Evolutionary conservation across 2,888 invertebrate genomes (phyloP), one percentile per base, ranked within the genome.

Genomic region (Fissipunctia ypsillon): DNA sequence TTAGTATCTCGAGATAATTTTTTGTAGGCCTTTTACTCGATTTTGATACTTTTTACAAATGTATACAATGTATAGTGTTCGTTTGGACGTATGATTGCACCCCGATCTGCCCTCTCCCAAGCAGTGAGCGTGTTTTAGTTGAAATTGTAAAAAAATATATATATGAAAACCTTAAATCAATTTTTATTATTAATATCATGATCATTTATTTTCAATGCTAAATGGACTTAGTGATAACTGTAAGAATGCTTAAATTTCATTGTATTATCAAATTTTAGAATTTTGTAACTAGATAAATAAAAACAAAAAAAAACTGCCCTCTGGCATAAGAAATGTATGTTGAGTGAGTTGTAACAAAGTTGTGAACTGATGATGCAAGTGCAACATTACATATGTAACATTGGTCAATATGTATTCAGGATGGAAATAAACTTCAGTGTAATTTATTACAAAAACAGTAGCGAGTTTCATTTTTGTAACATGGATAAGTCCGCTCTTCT

Each of bases 41-140:
- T 96, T 96, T 96, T 96, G 96, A 96, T 96, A 96, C 96, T 96
- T 96, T 92, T 96, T 96, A 96, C 96, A 95, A 95, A 94, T 96
- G 95, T 96, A 96, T 96, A 96, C 96, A 96, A 95, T 95, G 95
- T 96, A 95, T 95, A 95, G 95, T 95, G 95, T 95, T 95, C 93
- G 95, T 94, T 94, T 93, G 96, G 94, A 94, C 91, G 95, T 93
- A 93, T 94, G 95, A 87, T 90, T 95, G 95, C 95, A 93, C 94
- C 92, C 90, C 90, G 90, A 84, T 85, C 93, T 88, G 92, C 92
- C 92, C 90, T 88, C 79, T 76, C 88, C 88, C 86, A 35, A n/a
- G 90, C 93, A 90, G 90, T 90, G 94, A 93, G 94, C 94, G 93
- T 92, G 90, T 91, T 94, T 94, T 95, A 95, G 94, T 96, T 95